Evolutionary conservation across 2,113 vertebrate species (phyloP).

Genomic region (Phycodurus eques): DNA sequence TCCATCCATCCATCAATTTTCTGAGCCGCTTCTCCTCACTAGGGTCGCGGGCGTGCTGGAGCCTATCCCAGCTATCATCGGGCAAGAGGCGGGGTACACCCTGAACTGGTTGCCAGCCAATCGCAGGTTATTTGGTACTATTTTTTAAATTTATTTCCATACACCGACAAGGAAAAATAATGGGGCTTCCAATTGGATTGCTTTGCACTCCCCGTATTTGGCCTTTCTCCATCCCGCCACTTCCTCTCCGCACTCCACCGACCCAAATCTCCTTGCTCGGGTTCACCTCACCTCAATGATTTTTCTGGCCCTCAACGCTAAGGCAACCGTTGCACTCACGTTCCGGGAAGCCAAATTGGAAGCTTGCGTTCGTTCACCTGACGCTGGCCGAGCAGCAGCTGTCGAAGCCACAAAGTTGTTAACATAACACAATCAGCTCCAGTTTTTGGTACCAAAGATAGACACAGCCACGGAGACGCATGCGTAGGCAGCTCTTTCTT

Average conservation of each 20-base stretch:
- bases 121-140: no score
- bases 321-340: conserved; percentile 36
- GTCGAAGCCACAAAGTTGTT: conserved; percentile 55
- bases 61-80: no score
- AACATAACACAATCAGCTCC: conserved; percentile 49
- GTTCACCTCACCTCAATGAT: conserved; percentile 36
- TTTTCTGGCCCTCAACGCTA: conserved; percentile 26
- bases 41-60: no score
- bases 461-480: conserved; percentile 7
- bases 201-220: background rate
- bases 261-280: conserved; percentile 31
- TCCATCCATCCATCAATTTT: no score
- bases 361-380: conserved; percentile 58
- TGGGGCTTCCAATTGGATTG: background rate
- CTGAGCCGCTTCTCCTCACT: no score
- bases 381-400: conserved; percentile 53
- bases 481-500: conserved; percentile 5
- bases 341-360: conserved; percentile 40
- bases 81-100: no score
- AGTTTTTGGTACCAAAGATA: conserved; percentile 49
- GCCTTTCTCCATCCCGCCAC: conserved; percentile 8
- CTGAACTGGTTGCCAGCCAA: no score
- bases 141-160: background rate
- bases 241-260: conserved; percentile 43
- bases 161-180: background rate